A percentile compares a stretch with the other conserved stretches of the same genome.
Evolutionary conservation across 2,797 vertebrate genomes (phyloP).

Genomic region (Phalanger gymnotis): DNA sequence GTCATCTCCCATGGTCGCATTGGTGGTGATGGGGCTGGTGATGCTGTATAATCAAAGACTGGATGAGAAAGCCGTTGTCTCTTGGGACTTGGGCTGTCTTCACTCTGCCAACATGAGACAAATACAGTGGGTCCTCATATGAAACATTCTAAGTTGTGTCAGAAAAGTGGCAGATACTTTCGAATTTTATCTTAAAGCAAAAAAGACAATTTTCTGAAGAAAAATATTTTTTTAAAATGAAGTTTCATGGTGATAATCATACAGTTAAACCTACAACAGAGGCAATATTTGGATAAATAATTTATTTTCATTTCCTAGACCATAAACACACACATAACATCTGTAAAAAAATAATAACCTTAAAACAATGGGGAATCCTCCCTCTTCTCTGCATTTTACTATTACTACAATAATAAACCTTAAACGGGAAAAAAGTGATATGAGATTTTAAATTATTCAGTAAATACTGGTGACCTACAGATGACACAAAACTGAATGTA

Average conservation of each 20-base stretch:
- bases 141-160: constrained; percentile 35
- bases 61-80: constrained; percentile 96
- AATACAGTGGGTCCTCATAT: constrained; percentile 50
- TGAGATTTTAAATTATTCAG: not conserved
- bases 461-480: not conserved
- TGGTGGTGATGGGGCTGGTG: constrained; percentile 95
- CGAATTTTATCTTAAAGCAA: not conserved
- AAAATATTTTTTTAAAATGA: not conserved
- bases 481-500: not conserved
- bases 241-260: not conserved
- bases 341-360: not conserved
- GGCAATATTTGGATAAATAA: not conserved
- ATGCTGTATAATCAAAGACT: constrained; percentile 92
- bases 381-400: not conserved
- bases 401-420: not conserved
- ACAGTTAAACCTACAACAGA: not conserved
- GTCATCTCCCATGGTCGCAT: constrained; percentile 98
- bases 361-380: not conserved
- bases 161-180: not conserved
- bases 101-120: constrained; percentile 86
- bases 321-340: not conserved
- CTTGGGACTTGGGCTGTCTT: constrained; percentile 98
- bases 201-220: not conserved
- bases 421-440: not conserved
- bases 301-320: not conserved